Base-by-base conservation (phyloP, 2,797 vertebrate species). In the Momotus momota region DNA sequence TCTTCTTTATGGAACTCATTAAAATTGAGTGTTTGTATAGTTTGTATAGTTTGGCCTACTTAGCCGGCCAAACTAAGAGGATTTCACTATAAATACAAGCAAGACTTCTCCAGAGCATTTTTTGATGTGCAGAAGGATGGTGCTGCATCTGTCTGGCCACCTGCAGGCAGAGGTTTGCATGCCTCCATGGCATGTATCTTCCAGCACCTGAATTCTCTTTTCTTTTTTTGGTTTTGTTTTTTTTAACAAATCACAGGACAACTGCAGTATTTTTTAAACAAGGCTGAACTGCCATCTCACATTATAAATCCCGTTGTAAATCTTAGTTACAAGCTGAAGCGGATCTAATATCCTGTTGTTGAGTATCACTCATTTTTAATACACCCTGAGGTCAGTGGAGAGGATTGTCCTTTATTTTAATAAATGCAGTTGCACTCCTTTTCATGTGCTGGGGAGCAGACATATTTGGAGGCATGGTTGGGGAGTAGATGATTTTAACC, bases 51-150 rank as follows among this genome's bases (percentile, higher is more conserved):
- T 35, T 35, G 35, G 35, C 35, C 35, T 35, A 35, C 35, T 35
- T 35, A 82, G 19, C 17, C 9, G 16, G 35, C 45, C 66, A 77
- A 26, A 48, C 13, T 7, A 38, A 66, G 12, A 74, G 46, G 16
- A 51, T 87, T 77, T 89, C 43, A 58, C 15, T 92, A 40, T 51
- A 51, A 62, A 48, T 55, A 12, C 2, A 83, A 77, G 21, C 15
- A 55, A 29, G 48, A 46, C 11, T 74, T 91, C 40, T 61, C 38
- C 45, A 55, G 21, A 85, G 35, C 27, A 29, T 65, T 94, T 93
- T 81, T 87, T 58, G 14, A 4, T 91, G 16, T 88, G 67, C 55
- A 81, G 71, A 69, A 70, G 62, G 48, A 90, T 55, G 35, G 46
- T 87, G 48, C 62, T 80, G 12, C 51, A 64, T 77, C 27, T 52